Evolutionary conservation across 1,140 invertebrate species (phyloP).

Genomic region (Acromyrmex echinatior): DNA sequence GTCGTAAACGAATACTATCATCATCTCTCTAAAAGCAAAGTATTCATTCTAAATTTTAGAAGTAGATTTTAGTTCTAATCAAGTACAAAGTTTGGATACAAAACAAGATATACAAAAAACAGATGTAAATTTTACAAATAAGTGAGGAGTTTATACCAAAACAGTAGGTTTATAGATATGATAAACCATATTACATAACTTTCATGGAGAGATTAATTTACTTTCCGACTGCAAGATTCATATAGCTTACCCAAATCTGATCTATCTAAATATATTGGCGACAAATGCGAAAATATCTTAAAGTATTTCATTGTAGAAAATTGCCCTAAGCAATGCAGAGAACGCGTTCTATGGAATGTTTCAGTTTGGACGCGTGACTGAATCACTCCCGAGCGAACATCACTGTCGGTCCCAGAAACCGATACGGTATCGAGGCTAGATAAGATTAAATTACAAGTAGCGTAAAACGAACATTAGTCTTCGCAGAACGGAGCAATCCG

Average conservation of each 20-base stretch:
- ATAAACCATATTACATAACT: constrained; percentile 14
- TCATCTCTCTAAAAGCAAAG: constrained; percentile 91
- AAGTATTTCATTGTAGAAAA: constrained; percentile 67
- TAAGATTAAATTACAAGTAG: constrained; percentile 66
- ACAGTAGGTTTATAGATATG: background rate
- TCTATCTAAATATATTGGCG: constrained; percentile 53
- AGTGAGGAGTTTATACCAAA: background rate
- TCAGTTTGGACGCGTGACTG: constrained; percentile 36
- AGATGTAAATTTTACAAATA: background rate
- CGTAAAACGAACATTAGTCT: background rate
- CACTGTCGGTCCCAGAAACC: constrained; percentile 37
- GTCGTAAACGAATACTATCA: constrained; percentile 96
- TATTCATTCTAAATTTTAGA: background rate
- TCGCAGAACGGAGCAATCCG: background rate
- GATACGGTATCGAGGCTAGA: constrained; percentile 62
- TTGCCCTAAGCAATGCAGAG: constrained; percentile 35
- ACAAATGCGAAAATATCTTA: constrained; percentile 30
- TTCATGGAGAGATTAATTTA: background rate
- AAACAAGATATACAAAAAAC: background rate
- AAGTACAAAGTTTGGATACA: constrained; percentile 3
- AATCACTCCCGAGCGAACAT: constrained; percentile 49
- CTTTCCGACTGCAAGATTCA: background rate
- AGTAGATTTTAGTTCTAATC: background rate
- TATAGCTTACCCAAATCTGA: constrained; percentile 60
- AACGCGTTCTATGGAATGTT: background rate